Percentiles rank a stretch among this genome's conserved stretches.
phyloP scores from a whole-genome alignment of 2,113 vertebrate genomes.

The Embiotoca jacksoni region DNA sequence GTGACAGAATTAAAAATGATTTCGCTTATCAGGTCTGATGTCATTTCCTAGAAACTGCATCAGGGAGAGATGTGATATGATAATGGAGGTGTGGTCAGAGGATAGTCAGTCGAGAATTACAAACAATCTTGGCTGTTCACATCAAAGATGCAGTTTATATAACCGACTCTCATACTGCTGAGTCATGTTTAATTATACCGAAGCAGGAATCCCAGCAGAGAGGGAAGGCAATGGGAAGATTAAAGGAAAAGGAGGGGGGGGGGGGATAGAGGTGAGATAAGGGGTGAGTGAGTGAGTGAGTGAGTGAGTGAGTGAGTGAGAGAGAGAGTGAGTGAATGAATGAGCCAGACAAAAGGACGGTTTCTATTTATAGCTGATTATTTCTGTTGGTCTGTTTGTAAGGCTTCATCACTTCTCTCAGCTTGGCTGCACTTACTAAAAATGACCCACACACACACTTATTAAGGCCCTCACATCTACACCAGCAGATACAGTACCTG shows the following conservation, averaged over 20 bases:
- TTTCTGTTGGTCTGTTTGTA: conserved; percentile 54
- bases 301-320: conserved; percentile 35
- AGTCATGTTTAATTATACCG: conserved; percentile 40
- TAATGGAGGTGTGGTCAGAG: conserved; percentile 34
- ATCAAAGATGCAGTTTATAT: neutral
- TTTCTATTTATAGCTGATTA: conserved; percentile 80
- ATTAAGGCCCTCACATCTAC: no score
- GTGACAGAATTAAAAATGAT: neutral
- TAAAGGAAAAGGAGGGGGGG: neutral
- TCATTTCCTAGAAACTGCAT: conserved; percentile 40
- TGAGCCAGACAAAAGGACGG: conserved; percentile 30
- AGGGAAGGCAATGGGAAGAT: conserved; percentile 19
- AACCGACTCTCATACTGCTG: conserved; percentile 22
- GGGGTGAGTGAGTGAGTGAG: conserved; percentile 5
- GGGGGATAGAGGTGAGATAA: neutral
- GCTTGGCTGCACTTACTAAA: conserved; percentile 50
- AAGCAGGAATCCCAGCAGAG: conserved; percentile 33
- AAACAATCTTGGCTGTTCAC: neutral
- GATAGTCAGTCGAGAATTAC: conserved; percentile 9
- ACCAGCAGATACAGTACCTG: neutral
- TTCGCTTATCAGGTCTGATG: neutral
- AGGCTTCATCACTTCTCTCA: conserved; percentile 51
- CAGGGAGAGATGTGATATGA: conserved; percentile 9
- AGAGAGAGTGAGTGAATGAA: neutral
- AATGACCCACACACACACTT: conserved; percentile 39